These are phyloP conservation scores for Brachionus sp. DNA, from an alignment of 1,140 invertebrate species.

Conservation along the genomic window DNA sequence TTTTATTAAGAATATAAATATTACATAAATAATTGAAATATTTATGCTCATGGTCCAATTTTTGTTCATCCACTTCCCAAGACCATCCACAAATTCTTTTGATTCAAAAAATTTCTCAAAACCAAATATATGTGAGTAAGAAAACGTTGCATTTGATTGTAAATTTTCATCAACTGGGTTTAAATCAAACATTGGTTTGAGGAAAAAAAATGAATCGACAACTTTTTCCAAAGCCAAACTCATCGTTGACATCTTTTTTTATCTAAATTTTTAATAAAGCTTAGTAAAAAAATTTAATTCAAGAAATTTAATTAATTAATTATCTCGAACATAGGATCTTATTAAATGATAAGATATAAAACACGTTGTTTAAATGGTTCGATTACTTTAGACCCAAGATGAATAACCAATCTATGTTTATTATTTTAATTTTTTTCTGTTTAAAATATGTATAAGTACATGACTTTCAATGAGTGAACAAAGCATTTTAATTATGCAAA, in stretches of 20 bases:
- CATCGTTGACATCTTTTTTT: constrained; percentile 14
- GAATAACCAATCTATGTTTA: background rate
- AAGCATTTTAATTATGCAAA: constrained; percentile 9
- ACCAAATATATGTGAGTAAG: constrained; percentile 40
- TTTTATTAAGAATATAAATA: constrained; percentile 86
- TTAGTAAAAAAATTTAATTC: background rate
- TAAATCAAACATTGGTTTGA: constrained; percentile 33
- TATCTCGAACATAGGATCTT: background rate
- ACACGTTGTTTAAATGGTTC: background rate
- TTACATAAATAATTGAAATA: constrained; percentile 76
- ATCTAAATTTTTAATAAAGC: background rate
- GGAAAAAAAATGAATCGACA: background rate
- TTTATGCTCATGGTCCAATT: constrained; percentile 87
- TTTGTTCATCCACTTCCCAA: constrained; percentile 77
- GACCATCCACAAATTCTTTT: background rate
- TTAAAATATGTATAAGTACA: background rate
- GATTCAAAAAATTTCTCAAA: constrained; percentile 37
- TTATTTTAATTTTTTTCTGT: background rate
- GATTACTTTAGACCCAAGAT: background rate
- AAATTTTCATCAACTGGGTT: background rate
- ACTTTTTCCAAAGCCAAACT: constrained; percentile 23
- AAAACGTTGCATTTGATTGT: background rate
- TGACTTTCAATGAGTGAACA: background rate
- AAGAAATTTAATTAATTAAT: no score
- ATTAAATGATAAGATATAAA: background rate